These are phyloP conservation scores for Caerostris darwini DNA, from an alignment of 1,140 invertebrate genomes.

Conservation along the genomic window DNA sequence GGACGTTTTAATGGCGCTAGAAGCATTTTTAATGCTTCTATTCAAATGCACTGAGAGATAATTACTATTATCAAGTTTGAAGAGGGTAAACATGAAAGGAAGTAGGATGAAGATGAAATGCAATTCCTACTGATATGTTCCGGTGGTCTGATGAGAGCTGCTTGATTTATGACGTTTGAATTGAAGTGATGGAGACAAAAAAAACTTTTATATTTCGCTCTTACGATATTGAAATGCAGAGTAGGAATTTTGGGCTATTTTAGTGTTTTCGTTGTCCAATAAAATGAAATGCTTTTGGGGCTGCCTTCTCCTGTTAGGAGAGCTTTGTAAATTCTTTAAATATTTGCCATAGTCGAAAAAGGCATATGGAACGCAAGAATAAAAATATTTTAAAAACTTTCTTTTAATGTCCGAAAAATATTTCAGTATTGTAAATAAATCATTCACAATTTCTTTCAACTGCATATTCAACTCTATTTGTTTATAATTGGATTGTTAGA, in stretches of 20 bases:
- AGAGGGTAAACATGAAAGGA: neutral
- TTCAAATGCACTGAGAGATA: neutral
- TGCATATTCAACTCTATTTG: neutral
- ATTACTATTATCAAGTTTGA: slow-evolving; percentile 20
- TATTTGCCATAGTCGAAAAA: neutral
- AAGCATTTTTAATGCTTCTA: slow-evolving; percentile 20
- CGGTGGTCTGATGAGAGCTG: slow-evolving; percentile 2
- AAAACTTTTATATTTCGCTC: slow-evolving; percentile 18
- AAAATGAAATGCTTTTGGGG: slow-evolving; percentile 22
- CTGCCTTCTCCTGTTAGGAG: neutral
- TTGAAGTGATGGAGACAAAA: slow-evolving; percentile 27
- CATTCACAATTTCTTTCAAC: neutral
- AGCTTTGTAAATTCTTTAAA: neutral
- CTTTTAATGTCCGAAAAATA: neutral
- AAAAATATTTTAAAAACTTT: neutral
- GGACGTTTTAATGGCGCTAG: slow-evolving; percentile 7
- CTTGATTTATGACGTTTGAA: slow-evolving; percentile 30
- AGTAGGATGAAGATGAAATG: neutral
- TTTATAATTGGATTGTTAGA: neutral
- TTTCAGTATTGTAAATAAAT: neutral
- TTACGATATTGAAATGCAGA: slow-evolving; percentile 19
- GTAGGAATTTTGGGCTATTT: neutral
- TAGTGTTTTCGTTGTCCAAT: neutral
- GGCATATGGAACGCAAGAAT: neutral
- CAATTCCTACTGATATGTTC: neutral